These are phyloP conservation scores for Chaunax sp. DNA, from an alignment of 2,797 vertebrate species.

Conservation along the genomic window DNA sequence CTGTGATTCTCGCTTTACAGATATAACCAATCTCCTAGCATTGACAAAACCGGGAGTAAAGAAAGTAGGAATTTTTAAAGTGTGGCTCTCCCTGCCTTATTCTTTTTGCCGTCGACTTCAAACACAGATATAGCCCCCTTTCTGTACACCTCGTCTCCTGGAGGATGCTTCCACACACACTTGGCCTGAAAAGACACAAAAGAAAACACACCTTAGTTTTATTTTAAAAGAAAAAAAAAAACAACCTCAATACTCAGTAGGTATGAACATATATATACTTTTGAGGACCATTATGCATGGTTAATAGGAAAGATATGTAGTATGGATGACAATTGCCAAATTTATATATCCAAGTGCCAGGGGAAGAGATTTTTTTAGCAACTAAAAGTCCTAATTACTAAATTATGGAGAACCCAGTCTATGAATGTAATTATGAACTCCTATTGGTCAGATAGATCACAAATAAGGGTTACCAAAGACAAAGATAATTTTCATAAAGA, in stretches of 20 bases:
- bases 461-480: not conserved
- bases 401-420: not conserved
- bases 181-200: slow-evolving; percentile 86
- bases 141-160: slow-evolving; percentile 97
- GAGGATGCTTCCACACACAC: slow-evolving; percentile 99
- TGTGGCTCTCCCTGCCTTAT: slow-evolving; percentile 85
- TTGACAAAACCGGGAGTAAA: not conserved
- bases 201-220: not conserved
- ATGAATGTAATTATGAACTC: not conserved
- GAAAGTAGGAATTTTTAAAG: not conserved
- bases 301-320: too few relatives aligned
- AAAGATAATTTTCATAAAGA: too few relatives aligned
- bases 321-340: not conserved
- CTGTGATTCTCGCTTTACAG: not conserved
- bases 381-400: not conserved
- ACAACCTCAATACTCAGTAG: too few relatives aligned
- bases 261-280: not conserved
- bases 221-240: not conserved
- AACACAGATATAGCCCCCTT: slow-evolving; percentile 97
- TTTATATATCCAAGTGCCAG: not conserved
- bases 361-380: too few relatives aligned
- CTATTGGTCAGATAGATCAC: not conserved
- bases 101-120: slow-evolving; percentile 99
- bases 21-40: not conserved
- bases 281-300: not conserved